Base-by-base conservation (phyloP, 2,113 vertebrate species). In the Cryptotis parvus region DNA sequence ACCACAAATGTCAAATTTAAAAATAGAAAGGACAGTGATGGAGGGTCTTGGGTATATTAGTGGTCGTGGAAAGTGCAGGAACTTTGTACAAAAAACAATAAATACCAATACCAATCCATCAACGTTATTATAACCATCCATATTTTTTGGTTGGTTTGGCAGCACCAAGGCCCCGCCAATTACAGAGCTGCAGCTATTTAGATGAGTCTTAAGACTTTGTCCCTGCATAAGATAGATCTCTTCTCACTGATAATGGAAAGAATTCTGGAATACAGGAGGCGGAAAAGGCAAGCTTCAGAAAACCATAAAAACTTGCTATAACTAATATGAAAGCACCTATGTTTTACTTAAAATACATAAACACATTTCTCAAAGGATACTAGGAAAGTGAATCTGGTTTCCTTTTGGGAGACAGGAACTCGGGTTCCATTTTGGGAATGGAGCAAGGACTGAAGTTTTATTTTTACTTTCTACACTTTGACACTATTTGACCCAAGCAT, bases 231-330 rank as follows among this genome's bases (percentile, higher is more conserved):
- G 41, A 61, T 49, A 58, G 39, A 61, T 5, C 68, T 84, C 81
- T 61, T n/a, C 65, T 26, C 12, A 5, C 1, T 52, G 11, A 45
- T 4, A 33, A 83, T 29, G 33, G 41, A 79, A 89, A 87, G 33
- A 72, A 45, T 27, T 65, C 33, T 80, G 55, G 65, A 74, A 43
- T 24, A 4, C 10, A 81, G 29, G 15, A 79, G 49, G 10, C 22
- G 41, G 79, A 84, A 89, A 85, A 89, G 58, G 80, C 41, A 91
- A 75, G 4, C 18, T 84, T 11, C 18, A 76, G 41, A 52, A 31
- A 31, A 41, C 65, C 29, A 69, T 61, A 29, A 79, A 35, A 63
- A 37, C 33, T 10, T 33, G 18, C 68, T 24, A 16, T 43, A 26
- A 76, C 27, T 35, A n/a, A 70, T 58, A n/a, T 43, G 66, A 73